A percentile compares a stretch with the other conserved stretches of the same genome.
Conservation (phyloP, 2,113 vertebrate species). For the Rynchops niger region DNA sequence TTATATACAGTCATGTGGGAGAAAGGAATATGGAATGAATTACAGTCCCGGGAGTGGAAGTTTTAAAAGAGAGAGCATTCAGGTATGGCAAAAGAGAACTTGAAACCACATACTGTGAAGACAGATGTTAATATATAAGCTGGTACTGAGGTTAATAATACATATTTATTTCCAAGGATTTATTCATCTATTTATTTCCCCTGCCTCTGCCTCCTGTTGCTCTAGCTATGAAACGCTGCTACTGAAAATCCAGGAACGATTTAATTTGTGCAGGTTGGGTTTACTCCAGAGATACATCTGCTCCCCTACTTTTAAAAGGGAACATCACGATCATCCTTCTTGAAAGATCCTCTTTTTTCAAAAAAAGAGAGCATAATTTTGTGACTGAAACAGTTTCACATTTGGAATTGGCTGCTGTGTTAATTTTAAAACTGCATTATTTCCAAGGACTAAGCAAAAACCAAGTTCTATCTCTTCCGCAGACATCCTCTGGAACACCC, state of each 20-base stretch:
- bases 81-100: neutral
- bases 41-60: neutral
- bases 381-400: neutral
- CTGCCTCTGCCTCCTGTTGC: neutral
- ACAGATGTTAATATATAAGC: conserved; percentile 1
- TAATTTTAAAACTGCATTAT: neutral
- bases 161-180: neutral
- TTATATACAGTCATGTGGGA: neutral
- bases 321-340: neutral
- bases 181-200: too few species aligned
- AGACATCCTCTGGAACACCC: neutral
- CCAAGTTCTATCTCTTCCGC: neutral
- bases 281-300: neutral
- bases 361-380: neutral
- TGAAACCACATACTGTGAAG: neutral
- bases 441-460: neutral
- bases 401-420: neutral
- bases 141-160: neutral
- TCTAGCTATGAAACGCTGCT: neutral
- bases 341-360: neutral
- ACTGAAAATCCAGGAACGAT: neutral
- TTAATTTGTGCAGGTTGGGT: neutral
- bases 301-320: neutral
- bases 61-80: neutral
- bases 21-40: neutral